A percentile compares a stretch with the other conserved stretches of the same genome.
phyloP scores from a whole-genome alignment of 2,888 invertebrate genomes.

The Diarsia mendica region DNA sequence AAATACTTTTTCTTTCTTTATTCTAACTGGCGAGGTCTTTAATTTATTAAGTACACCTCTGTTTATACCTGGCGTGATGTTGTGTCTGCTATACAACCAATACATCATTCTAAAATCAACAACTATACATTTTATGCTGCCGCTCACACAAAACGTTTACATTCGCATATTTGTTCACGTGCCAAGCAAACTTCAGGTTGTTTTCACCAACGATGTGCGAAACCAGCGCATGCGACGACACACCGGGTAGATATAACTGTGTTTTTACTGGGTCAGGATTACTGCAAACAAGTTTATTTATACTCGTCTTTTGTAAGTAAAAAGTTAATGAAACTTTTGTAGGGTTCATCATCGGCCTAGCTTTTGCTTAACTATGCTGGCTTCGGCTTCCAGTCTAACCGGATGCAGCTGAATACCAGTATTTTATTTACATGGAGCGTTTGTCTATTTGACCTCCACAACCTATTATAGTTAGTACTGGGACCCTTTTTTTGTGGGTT shows the following conservation, averaged over 20 bases:
- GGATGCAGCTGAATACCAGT: too few relatives aligned
- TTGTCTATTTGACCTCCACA: too few relatives aligned
- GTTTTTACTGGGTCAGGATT: slow-evolving; percentile 60
- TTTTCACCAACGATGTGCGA: slow-evolving; percentile 39
- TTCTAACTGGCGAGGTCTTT: too few relatives aligned
- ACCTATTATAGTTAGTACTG: too few relatives aligned
- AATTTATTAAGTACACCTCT: not conserved
- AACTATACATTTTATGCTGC: not conserved
- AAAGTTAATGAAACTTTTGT: slow-evolving; percentile 42
- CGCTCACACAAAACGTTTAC: not conserved
- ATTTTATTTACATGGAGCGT: too few relatives aligned
- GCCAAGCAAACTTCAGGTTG: slow-evolving; percentile 23
- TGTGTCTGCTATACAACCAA: not conserved
- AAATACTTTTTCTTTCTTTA: too few relatives aligned
- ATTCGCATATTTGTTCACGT: slow-evolving; percentile 37
- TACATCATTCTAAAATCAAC: slow-evolving; percentile 9
- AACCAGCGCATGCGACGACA: slow-evolving; percentile 33
- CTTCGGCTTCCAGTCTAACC: too few relatives aligned
- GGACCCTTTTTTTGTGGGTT: too few relatives aligned
- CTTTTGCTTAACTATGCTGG: too few relatives aligned
- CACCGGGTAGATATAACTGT: slow-evolving; percentile 57
- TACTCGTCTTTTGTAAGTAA: slow-evolving; percentile 16
- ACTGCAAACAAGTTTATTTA: slow-evolving; percentile 60
- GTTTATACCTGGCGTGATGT: not conserved
- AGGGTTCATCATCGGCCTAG: not conserved